Conservation (phyloP, 2,113 vertebrate genomes). For the Zingel zingel region DNA sequence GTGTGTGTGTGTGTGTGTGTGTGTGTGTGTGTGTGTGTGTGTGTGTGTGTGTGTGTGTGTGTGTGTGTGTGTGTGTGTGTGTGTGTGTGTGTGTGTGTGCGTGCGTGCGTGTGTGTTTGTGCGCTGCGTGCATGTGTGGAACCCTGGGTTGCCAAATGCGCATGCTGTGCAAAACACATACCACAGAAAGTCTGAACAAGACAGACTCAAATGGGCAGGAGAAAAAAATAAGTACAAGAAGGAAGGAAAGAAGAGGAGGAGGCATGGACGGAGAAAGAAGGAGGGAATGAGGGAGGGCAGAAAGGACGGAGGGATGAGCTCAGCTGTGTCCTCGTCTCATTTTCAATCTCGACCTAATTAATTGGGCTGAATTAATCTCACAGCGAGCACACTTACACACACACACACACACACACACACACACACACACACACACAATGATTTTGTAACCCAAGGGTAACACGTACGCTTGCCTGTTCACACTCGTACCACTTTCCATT, state of each 20-base stretch:
- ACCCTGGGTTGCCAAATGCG: neutral
- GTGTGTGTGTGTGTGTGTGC: conserved; percentile 28
- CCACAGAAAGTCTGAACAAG: neutral
- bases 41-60: conserved; percentile 21
- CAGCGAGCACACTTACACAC: conserved; percentile 55
- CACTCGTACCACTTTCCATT: conserved; percentile 42
- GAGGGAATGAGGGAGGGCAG: conserved; percentile 11
- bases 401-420: neutral
- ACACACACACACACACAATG: neutral
- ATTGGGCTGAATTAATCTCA: conserved; percentile 77
- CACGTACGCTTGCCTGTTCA: conserved; percentile 11
- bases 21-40: conserved; percentile 20
- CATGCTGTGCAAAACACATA: conserved; percentile 14
- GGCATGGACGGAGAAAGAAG: neutral
- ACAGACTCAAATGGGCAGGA: conserved; percentile 12
- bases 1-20: conserved; percentile 12
- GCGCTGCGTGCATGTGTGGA: neutral
- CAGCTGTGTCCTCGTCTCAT: conserved; percentile 72
- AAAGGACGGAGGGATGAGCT: conserved; percentile 51
- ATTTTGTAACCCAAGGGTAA: conserved; percentile 52
- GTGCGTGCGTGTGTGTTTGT: neutral
- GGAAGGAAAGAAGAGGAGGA: neutral
- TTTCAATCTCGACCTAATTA: conserved; percentile 78
- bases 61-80: conserved; percentile 33
- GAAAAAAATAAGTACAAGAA: conserved; percentile 12